A percentile compares a stretch with the other conserved stretches of the same genome.
Conservation (phyloP, 2,888 invertebrate genomes). For the Drosophila monieri region DNA sequence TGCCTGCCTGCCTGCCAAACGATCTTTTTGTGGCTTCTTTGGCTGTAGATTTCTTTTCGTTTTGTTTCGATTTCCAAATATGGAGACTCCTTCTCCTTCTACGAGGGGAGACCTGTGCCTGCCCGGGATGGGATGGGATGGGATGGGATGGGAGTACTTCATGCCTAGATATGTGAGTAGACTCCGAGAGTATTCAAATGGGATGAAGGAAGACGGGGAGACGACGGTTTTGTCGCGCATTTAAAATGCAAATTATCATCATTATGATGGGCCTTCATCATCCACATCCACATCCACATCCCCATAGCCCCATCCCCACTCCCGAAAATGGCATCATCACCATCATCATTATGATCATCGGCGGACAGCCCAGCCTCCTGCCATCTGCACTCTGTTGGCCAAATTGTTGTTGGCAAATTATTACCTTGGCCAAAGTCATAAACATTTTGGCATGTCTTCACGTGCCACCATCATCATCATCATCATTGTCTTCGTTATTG, state of each 20-base stretch:
- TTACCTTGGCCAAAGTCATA: conserved; percentile 72
- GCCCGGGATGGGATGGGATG: neutral
- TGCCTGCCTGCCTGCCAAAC: conserved; percentile 15
- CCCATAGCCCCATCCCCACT: neutral
- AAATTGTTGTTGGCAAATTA: conserved; percentile 77
- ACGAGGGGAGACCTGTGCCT: conserved; percentile 11
- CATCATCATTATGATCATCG: conserved; percentile 59
- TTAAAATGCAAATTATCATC: conserved; percentile 80
- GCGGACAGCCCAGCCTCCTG: conserved; percentile 38
- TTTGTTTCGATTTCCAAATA: conserved; percentile 61
- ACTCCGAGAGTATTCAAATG: conserved; percentile 65
- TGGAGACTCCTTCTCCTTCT: conserved; percentile 61
- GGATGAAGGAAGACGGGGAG: conserved; percentile 22
- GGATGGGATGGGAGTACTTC: conserved; percentile 55
- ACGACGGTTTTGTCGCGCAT: conserved; percentile 68
- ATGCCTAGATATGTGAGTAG: conserved; percentile 59
- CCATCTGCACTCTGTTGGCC: conserved; percentile 15
- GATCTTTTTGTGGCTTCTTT: conserved; percentile 42
- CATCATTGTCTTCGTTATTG: conserved; percentile 37
- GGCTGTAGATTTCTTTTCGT: conserved; percentile 4
- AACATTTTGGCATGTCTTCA: conserved; percentile 73
- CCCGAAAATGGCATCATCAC: conserved; percentile 44
- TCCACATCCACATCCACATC: conserved; percentile 18
- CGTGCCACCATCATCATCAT: conserved; percentile 66
- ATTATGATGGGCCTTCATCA: conserved; percentile 73